Conservation (phyloP, 2,113 vertebrate genomes). For the Nibea albiflora region DNA sequence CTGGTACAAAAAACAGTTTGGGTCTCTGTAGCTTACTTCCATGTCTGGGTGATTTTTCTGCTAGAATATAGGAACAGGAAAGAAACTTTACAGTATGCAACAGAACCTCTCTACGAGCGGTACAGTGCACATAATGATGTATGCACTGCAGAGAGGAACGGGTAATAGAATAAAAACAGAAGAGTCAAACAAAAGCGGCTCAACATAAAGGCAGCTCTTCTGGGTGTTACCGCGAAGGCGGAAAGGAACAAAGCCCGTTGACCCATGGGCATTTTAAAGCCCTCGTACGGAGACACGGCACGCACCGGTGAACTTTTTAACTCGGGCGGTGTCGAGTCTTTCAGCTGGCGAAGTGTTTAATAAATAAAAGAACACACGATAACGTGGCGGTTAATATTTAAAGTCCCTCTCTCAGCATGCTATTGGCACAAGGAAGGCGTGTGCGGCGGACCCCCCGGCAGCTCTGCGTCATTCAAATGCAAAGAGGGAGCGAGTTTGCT, state of each 20-base stretch:
- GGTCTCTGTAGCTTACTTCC: neutral
- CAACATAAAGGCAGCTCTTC: constrained; percentile 26
- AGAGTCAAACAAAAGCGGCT: constrained; percentile 9
- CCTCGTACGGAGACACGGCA: constrained; percentile 27
- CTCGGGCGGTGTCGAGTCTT: constrained; percentile 29
- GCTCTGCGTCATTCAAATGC: constrained; percentile 43
- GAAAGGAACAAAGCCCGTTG: constrained; percentile 41
- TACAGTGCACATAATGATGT: neutral
- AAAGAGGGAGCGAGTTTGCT: constrained; percentile 16
- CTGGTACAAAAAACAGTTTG: too few relatives aligned
- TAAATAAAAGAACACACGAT: constrained; percentile 64
- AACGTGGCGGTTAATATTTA: constrained; percentile 66
- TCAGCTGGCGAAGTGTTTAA: constrained; percentile 41
- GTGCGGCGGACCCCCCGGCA: constrained; percentile 35
- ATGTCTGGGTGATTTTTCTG: neutral
- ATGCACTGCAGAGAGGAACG: neutral
- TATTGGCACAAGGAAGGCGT: constrained; percentile 44
- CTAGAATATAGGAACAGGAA: too few relatives aligned
- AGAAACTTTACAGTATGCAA: neutral
- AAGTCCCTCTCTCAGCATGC: constrained; percentile 51
- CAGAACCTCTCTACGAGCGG: too few relatives aligned
- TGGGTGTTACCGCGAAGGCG: constrained; percentile 12
- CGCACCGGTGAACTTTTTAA: constrained; percentile 60
- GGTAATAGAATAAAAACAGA: neutral
- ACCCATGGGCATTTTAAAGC: constrained; percentile 51